phyloP scores from a whole-genome alignment of 2,113 vertebrate species.

The Bucco capensis region DNA sequence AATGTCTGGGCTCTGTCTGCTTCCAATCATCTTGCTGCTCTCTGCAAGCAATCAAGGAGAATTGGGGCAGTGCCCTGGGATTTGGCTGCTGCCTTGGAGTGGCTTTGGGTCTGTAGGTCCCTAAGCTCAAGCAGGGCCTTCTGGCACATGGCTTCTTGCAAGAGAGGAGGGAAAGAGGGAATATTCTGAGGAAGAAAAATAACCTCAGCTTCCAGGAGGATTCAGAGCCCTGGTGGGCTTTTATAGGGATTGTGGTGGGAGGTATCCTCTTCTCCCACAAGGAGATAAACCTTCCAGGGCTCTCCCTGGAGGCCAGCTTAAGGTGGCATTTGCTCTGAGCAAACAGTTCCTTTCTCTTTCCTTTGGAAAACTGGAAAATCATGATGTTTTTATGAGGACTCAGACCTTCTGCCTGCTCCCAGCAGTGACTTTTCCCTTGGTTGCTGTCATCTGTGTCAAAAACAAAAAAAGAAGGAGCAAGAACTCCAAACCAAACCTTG shows the following conservation, averaged over 20 bases:
- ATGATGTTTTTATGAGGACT: neutral
- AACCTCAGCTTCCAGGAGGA: neutral
- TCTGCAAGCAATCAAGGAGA: neutral
- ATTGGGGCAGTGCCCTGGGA: neutral
- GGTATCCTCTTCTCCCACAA: accelerated
- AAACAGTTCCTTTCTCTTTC: neutral
- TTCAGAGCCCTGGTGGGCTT: accelerated
- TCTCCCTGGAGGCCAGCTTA: neutral
- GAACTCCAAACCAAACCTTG: constrained; percentile 38
- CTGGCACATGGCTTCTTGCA: neutral
- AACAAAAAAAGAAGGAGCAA: no score
- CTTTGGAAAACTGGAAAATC: neutral
- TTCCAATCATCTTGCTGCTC: neutral
- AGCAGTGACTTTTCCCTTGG: neutral
- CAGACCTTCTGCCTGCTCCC: neutral
- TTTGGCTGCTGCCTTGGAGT: neutral
- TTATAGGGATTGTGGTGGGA: neutral
- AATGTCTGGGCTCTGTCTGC: neutral
- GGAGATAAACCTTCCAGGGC: accelerated
- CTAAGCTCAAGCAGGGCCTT: neutral
- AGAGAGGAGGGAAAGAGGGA: neutral
- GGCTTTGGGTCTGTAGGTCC: neutral
- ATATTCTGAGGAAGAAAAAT: neutral
- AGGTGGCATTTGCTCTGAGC: neutral
- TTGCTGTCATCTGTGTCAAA: neutral